Base-by-base conservation (phyloP, 2,888 invertebrate genomes). In the Lasioglossum figueresi region DNA sequence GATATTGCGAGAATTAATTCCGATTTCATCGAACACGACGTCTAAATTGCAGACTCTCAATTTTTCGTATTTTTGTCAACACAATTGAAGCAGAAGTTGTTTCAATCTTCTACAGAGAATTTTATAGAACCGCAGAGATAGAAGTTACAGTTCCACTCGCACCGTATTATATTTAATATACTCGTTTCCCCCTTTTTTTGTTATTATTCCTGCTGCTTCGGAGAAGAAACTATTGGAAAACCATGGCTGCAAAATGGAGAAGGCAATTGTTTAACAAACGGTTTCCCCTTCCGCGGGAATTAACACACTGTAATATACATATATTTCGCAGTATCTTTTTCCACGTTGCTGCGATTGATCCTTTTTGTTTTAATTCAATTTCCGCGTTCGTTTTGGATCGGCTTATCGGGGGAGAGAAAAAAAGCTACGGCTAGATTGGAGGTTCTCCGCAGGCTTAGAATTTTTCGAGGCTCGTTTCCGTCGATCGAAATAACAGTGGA, bases 321-420 rank as follows among this genome's bases (percentile, higher is more conserved):
- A 59, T 59, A 59, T 27, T 59, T 31, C 59, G 27, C 27, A 16
- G 27, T 5, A 59, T 16, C 14, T 59, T 59, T 4, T 4, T 27
- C 59, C 27, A 1, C 27, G 59, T 59, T 14, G 59, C 27, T 14
- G 27, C 27, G 2, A 27, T 2, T 27, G 27, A 59, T 59, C 27
- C 59, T 59, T 59, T 43, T 59, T 59, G 59, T 59, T 59, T 59
- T 59, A 59, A 59, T 59, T 59, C 59, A 59, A 59, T 59, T 59
- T 16, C 59, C 59, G 2, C 59, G 59, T 59, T 31, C 27, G 59
- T 59, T 27, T 14, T 59, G 14, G 27, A 59, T 59, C 59, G 59
- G 59, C 27, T 59, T 59, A 59, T 16, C 59, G 59, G 59, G 52
- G 23, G 8, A 2, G 52, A 3, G 10, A 0, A 8, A n/a, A 52